These are phyloP conservation scores for Oegoconia quadripuncta DNA, from an alignment of 2,888 invertebrate species.

Conservation along the genomic window DNA sequence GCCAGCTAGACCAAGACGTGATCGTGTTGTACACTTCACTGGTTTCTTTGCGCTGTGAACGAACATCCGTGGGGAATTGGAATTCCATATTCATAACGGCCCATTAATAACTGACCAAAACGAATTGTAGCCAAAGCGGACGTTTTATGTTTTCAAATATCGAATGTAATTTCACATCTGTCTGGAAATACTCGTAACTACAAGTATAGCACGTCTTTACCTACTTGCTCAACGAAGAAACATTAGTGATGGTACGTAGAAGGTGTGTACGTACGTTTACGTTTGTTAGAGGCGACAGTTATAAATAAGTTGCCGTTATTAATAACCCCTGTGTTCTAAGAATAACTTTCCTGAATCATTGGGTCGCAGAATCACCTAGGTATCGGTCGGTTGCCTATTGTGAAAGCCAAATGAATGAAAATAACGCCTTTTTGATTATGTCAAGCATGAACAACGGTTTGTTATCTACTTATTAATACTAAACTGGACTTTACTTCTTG, in stretches of 20 bases:
- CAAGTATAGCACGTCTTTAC: not conserved
- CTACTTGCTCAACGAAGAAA: constrained; percentile 11
- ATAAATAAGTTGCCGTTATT: constrained; percentile 19
- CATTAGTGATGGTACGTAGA: too few relatives aligned
- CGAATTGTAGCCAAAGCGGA: too few relatives aligned
- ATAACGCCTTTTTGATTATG: too few relatives aligned
- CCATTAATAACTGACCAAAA: not conserved
- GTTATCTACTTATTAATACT: too few relatives aligned
- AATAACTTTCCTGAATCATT: constrained; percentile 1
- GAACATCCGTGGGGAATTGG: constrained; percentile 42
- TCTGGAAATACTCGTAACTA: not conserved
- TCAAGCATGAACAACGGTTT: too few relatives aligned
- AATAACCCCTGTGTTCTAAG: not conserved
- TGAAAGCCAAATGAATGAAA: too few relatives aligned
- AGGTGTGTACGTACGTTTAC: too few relatives aligned
- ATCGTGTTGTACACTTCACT: constrained; percentile 50
- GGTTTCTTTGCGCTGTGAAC: constrained; percentile 55
- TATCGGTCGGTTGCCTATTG: too few relatives aligned
- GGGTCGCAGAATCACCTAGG: too few relatives aligned
- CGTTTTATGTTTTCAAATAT: not conserved
- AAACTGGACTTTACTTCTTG: too few relatives aligned
- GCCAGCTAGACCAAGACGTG: constrained; percentile 37
- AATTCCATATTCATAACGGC: constrained; percentile 49
- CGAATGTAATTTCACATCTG: too few relatives aligned
- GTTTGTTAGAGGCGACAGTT: constrained; percentile 5